Percentiles rank a stretch among this genome's conserved stretches.
Conservation (phyloP, 2,113 vertebrate genomes). For the Dromiciops gliroides region DNA sequence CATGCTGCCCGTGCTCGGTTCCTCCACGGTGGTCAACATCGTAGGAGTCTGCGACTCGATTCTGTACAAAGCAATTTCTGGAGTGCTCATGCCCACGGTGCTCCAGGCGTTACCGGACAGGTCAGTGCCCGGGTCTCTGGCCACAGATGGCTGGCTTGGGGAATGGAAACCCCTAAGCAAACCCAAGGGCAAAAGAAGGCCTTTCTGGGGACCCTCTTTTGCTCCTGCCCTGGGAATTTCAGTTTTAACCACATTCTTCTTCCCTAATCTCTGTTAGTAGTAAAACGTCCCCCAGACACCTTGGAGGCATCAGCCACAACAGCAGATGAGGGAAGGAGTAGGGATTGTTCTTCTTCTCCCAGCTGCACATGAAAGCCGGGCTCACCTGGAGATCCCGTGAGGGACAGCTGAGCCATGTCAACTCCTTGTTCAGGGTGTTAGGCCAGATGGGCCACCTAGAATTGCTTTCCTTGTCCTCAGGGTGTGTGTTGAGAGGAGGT, state of each 20-base stretch:
- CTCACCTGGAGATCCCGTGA: not conserved
- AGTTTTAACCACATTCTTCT: not conserved
- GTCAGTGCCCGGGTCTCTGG: conserved; percentile 80
- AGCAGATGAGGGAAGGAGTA: not conserved
- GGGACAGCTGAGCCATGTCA: not conserved
- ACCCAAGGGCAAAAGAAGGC: not conserved
- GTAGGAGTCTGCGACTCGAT: conserved; percentile 99
- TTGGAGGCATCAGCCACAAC: not conserved
- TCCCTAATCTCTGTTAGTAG: not conserved
- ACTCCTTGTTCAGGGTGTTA: not conserved
- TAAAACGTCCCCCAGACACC: not conserved
- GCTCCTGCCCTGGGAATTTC: not conserved
- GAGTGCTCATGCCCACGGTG: conserved; percentile 98
- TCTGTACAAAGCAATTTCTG: conserved; percentile 99
- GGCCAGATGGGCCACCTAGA: not conserved
- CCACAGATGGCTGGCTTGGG: rapidly evolving
- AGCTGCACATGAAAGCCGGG: not conserved
- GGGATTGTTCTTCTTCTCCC: not conserved
- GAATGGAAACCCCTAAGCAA: not conserved
- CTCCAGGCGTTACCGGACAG: conserved; percentile 98
- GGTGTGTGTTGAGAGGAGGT: not conserved
- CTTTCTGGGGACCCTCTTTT: not conserved
- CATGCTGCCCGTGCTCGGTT: conserved; percentile 97
- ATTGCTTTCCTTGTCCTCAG: not conserved
- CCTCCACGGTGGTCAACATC: conserved; percentile 96